Evolutionary conservation across 2,797 vertebrate genomes (phyloP).

Genomic region (Kryptolebias ocellatus): DNA sequence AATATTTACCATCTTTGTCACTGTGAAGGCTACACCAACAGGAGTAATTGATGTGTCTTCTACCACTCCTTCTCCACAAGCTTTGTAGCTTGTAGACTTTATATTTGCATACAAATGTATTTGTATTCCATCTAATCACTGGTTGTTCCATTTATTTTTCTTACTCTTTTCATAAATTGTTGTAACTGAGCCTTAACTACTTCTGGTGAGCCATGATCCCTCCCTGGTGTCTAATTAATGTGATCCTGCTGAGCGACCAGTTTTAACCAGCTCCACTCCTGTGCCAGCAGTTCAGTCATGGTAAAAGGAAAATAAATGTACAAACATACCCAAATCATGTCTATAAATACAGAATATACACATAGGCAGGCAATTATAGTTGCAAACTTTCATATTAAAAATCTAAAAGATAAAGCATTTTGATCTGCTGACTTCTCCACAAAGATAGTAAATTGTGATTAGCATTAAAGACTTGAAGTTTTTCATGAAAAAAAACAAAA

Average conservation of each 20-base stretch:
- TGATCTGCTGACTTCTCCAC: no score
- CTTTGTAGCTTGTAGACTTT: not conserved
- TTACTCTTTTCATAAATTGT: not conserved
- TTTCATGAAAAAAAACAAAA: no score
- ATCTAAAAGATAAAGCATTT: no score
- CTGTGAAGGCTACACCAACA: not conserved
- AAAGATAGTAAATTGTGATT: no score
- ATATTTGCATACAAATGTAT: not conserved
- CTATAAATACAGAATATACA: no score
- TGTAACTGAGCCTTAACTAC: not conserved
- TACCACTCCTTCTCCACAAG: not conserved
- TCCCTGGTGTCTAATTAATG: not conserved
- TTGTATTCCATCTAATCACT: not conserved
- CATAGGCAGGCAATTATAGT: no score
- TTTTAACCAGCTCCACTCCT: constrained; percentile 1
- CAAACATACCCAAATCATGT: no score
- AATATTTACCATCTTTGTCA: not conserved
- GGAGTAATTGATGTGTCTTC: not conserved
- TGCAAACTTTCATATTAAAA: no score
- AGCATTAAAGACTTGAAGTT: no score
- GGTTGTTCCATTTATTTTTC: not conserved
- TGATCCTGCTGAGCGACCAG: constrained; percentile 4
- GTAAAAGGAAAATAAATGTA: not conserved
- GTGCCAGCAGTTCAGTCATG: not conserved
- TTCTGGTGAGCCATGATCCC: not conserved